Evolutionary conservation across 2,113 vertebrate species (phyloP), one percentile per base, ranked within the genome.

Genomic region (Festucalex cinctus): DNA sequence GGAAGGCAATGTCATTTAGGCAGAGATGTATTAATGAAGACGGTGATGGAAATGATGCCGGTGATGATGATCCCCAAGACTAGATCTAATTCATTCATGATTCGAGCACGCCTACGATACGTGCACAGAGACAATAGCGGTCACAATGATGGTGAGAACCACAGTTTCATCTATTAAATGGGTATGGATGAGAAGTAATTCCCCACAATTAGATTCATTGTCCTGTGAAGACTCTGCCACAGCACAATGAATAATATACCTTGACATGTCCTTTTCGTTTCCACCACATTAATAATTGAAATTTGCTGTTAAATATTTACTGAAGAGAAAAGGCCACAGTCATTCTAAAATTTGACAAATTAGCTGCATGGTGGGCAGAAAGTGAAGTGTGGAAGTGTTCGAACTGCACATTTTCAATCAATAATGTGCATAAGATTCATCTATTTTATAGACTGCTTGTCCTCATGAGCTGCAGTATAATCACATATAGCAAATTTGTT

Each of bases 201-300:
- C 53, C 24, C 24, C 26, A 6, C 53, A 54, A n/a, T 51, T n/a
- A 51, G 48, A 51, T 51, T 24, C 51, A 54, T 54, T 69, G 76
- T 87, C 82, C 76, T 20, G 46, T 54, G 51, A 54, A 54, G 20
- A 51, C 48, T 22, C n/a, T 80, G 74, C 81, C 78, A 74, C 62
- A 41, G 62, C 37, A 0, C 8, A 3, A 62, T 88, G 88, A 90
- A 80, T 83, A 86, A 91, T 90, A 80, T 83, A 70, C 71, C 78
- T 64, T 86, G 90, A 89, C 85, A 73, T 80, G 83, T 88, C 83
- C 90, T 89, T 89, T 90, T 90, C 86, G 73, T 85, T 85, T 43
- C 68, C 88, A 89, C 88, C 89, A 89, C 85, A 90, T 86, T 83
- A 89, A 89, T 89, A 85, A 86, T 81, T 24, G 22, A 26, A 13